These are phyloP conservation scores for Pipa parva DNA, from an alignment of 2,113 vertebrate genomes.

Conservation along the genomic window DNA sequence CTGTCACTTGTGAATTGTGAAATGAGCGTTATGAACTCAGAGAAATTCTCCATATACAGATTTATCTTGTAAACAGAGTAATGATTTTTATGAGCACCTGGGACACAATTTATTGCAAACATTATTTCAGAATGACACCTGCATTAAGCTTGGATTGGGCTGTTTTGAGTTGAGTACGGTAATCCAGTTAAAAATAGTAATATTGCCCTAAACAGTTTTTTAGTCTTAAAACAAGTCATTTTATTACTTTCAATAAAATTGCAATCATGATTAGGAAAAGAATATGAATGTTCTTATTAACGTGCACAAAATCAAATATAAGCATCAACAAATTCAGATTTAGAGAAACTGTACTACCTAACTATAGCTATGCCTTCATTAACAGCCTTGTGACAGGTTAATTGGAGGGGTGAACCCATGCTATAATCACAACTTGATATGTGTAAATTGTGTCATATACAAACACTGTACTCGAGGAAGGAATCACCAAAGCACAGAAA, in stretches of 20 bases:
- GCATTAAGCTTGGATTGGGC: neutral
- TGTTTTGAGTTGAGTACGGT: neutral
- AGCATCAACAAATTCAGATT: too few relatives aligned
- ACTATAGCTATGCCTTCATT: too few relatives aligned
- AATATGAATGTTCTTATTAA: too few relatives aligned
- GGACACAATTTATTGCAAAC: conserved; percentile 4
- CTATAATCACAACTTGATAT: too few relatives aligned
- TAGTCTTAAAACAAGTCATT: neutral
- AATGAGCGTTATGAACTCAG: neutral
- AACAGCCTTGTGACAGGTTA: too few relatives aligned
- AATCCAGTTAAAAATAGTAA: neutral
- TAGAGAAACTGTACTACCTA: too few relatives aligned
- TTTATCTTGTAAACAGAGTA: neutral
- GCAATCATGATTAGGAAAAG: too few relatives aligned
- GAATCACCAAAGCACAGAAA: too few relatives aligned
- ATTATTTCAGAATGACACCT: conserved; percentile 2
- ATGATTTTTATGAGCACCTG: conserved; percentile 1
- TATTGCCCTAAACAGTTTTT: neutral
- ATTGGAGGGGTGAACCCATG: too few relatives aligned
- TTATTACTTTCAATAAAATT: neutral
- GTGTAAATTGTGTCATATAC: too few relatives aligned
- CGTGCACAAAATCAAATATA: too few relatives aligned
- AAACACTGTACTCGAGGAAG: too few relatives aligned
- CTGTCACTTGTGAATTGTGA: neutral
- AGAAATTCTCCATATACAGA: neutral